Conservation (phyloP, 2,888 invertebrate species). For the Tinea semifulvella region DNA sequence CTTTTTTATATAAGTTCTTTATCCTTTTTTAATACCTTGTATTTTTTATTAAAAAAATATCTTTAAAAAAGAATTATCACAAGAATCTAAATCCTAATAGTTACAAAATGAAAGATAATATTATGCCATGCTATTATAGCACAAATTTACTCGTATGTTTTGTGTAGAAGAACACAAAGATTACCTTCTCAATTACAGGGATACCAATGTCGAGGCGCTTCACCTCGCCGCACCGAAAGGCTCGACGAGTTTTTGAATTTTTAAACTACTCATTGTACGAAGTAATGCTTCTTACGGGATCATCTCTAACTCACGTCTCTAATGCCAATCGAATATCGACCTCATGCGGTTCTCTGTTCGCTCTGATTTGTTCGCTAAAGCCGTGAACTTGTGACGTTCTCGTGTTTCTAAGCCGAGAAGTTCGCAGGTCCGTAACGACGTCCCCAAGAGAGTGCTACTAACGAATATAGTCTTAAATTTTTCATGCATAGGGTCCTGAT, state of each 20-base stretch:
- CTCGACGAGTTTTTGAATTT: constrained; percentile 68
- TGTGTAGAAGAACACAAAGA: constrained; percentile 35
- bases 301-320: constrained; percentile 30
- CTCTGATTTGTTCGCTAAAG: constrained; percentile 34
- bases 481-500: constrained; percentile 57
- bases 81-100: too few relatives aligned
- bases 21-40: too few relatives aligned
- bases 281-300: constrained; percentile 51
- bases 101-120: too few relatives aligned
- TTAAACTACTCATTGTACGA: constrained; percentile 68
- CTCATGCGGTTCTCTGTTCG: constrained; percentile 37
- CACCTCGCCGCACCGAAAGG: constrained; percentile 45
- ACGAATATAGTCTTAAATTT: constrained; percentile 61
- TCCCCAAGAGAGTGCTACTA: constrained; percentile 50
- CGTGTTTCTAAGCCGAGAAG: constrained; percentile 29
- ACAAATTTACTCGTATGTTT: too few relatives aligned
- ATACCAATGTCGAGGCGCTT: constrained; percentile 47
- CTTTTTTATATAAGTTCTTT: too few relatives aligned
- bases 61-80: too few relatives aligned
- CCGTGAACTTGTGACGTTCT: constrained; percentile 30
- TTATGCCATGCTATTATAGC: too few relatives aligned
- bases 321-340: constrained; percentile 42
- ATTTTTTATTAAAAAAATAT: too few relatives aligned
- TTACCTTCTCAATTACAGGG: constrained; percentile 60
- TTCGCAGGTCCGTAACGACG: constrained; percentile 52